These are phyloP conservation scores for Microctonus aethiopoides DNA, from an alignment of 2,888 invertebrate genomes.

Conservation along the genomic window DNA sequence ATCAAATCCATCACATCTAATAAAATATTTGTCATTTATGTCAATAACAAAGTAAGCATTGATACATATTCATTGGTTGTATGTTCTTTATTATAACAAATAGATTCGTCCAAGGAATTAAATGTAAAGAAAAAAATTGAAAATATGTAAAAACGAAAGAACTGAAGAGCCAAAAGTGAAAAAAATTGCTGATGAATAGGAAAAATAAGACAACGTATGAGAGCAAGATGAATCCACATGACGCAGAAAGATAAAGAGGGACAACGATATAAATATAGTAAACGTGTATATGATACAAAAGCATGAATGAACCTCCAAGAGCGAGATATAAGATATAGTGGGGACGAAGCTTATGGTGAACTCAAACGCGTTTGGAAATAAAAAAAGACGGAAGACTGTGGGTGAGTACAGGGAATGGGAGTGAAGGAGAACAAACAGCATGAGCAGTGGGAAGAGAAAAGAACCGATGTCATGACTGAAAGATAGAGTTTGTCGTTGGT, in stretches of 20 bases:
- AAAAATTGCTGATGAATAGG: not conserved
- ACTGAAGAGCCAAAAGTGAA: not conserved
- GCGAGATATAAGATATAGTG: not conserved
- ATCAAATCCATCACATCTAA: no score
- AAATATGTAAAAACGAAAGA: not conserved
- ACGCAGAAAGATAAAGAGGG: not conserved
- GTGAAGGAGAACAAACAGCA: not conserved
- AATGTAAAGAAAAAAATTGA: no score
- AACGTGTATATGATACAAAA: constrained; percentile 12
- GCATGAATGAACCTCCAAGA: constrained; percentile 20
- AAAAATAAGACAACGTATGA: not conserved
- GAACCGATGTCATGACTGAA: constrained; percentile 1
- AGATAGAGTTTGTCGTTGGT: not conserved
- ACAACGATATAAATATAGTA: not conserved
- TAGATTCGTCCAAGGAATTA: no score
- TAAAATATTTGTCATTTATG: no score
- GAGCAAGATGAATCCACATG: not conserved
- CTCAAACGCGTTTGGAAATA: not conserved
- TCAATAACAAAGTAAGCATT: no score
- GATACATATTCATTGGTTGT: no score
- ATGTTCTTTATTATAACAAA: no score
- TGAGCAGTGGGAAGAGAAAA: not conserved
- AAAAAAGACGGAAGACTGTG: not conserved
- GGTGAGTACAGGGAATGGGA: not conserved
- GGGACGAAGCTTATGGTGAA: not conserved